Conservation (phyloP, 1,140 invertebrate genomes). For the Phymastichus coffea region DNA sequence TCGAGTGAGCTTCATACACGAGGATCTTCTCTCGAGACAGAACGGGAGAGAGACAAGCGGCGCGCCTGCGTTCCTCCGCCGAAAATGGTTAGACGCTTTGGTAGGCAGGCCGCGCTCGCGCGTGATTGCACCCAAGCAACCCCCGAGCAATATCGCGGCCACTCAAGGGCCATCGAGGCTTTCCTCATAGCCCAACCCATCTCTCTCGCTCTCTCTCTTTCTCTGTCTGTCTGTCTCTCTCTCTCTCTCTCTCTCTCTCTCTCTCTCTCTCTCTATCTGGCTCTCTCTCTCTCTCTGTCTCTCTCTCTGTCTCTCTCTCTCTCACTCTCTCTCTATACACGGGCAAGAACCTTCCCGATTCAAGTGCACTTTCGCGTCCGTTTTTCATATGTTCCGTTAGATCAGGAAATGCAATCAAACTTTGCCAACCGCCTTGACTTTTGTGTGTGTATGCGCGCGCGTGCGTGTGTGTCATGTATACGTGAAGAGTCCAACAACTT, state of each 20-base stretch:
- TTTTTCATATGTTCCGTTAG: slow-evolving; percentile 33
- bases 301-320: slow-evolving; percentile 40
- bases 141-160: slow-evolving; percentile 54
- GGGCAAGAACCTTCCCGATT: background rate
- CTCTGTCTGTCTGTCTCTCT: slow-evolving; percentile 35
- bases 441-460: background rate
- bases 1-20: background rate
- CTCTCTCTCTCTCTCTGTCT: slow-evolving; percentile 25
- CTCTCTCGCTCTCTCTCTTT: slow-evolving; percentile 28
- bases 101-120: slow-evolving; percentile 33
- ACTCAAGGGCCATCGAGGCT: slow-evolving; percentile 56
- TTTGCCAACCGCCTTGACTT: background rate
- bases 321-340: slow-evolving; percentile 32
- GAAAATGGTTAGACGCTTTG: slow-evolving; percentile 38
- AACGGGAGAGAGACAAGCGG: no score
- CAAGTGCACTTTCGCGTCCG: slow-evolving; percentile 17
- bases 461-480: background rate
- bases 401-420: slow-evolving; percentile 27
- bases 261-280: background rate
- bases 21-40: background rate
- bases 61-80: no score
- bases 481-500: no score
- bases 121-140: slow-evolving; percentile 56
- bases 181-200: slow-evolving; percentile 47
- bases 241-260: slow-evolving; percentile 17